Conservation (phyloP, 2,113 vertebrate genomes). For the Mesocricetus auratus region DNA sequence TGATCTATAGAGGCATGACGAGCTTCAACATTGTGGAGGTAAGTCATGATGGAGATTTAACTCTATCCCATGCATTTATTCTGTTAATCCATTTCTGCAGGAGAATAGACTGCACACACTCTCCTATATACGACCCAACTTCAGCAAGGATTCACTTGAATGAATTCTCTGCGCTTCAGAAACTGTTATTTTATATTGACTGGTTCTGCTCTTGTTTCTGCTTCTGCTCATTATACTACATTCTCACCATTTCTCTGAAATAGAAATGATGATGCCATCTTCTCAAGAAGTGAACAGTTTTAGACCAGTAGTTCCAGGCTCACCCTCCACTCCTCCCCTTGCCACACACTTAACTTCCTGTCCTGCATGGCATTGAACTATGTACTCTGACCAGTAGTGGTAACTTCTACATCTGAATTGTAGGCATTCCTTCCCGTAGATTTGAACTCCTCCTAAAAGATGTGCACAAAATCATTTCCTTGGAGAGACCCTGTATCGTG, state of each 20-base stretch:
- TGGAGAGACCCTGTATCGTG: background rate
- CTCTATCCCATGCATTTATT: background rate
- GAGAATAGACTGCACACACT: background rate
- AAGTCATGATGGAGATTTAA: background rate
- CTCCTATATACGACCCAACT: background rate
- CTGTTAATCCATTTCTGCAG: background rate
- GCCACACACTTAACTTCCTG: background rate
- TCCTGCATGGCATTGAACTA: background rate
- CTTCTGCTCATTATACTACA: slow-evolving; percentile 22
- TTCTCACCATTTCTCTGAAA: background rate
- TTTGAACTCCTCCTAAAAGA: background rate
- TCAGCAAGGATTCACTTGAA: background rate
- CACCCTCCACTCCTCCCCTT: background rate
- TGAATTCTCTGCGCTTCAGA: slow-evolving; percentile 15
- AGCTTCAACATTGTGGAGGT: background rate
- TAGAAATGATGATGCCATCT: slow-evolving; percentile 26
- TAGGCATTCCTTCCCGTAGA: background rate
- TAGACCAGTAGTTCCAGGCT: background rate
- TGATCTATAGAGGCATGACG: background rate
- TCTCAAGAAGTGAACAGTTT: background rate
- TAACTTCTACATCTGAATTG: background rate
- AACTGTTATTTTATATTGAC: slow-evolving; percentile 6
- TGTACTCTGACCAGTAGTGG: background rate
- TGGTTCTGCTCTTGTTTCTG: slow-evolving; percentile 10
- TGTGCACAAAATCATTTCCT: background rate